These are phyloP conservation scores for Podarcis lilfordi DNA, from an alignment of 2,797 vertebrate genomes.

Conservation along the genomic window DNA sequence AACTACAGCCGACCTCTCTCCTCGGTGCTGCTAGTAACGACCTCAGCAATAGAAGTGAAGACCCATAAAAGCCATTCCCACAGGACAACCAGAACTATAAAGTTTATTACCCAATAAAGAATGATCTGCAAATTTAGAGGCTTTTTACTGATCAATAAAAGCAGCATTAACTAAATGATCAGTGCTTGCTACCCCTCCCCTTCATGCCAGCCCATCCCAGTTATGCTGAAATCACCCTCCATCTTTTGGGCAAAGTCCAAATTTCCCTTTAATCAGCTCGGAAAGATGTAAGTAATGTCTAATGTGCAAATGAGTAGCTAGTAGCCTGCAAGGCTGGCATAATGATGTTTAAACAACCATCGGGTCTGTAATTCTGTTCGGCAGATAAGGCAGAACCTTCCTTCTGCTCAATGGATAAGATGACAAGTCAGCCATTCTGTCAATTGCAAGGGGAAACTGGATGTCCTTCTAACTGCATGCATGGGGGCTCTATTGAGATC, in stretches of 20 bases:
- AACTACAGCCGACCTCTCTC: constrained; percentile 8
- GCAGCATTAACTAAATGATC: constrained; percentile 62
- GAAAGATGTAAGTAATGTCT: constrained; percentile 52
- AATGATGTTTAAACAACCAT: constrained; percentile 52
- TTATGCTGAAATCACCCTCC: constrained; percentile 33
- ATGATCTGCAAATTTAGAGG: constrained; percentile 65
- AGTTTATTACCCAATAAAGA: constrained; percentile 71
- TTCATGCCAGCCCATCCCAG: constrained; percentile 43
- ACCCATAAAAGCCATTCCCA: constrained; percentile 40
- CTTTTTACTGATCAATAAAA: constrained; percentile 73
- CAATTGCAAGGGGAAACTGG: background rate
- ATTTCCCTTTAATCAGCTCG: constrained; percentile 55
- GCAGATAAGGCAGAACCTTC: background rate
- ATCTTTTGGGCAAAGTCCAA: constrained; percentile 66
- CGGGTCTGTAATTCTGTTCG: constrained; percentile 39
- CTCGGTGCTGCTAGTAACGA: constrained; percentile 2
- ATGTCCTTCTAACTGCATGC: background rate
- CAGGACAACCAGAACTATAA: constrained; percentile 58
- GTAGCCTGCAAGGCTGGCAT: constrained; percentile 41
- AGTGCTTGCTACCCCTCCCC: constrained; percentile 45
- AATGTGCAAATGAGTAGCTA: constrained; percentile 61
- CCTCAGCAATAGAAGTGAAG: constrained; percentile 33
- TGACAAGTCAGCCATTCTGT: background rate
- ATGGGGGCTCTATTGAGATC: background rate
- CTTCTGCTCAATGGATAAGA: background rate